Evolutionary conservation across 2,888 invertebrate genomes (phyloP), one percentile per base, ranked within the genome.

Genomic region (Drosophila greeni): DNA sequence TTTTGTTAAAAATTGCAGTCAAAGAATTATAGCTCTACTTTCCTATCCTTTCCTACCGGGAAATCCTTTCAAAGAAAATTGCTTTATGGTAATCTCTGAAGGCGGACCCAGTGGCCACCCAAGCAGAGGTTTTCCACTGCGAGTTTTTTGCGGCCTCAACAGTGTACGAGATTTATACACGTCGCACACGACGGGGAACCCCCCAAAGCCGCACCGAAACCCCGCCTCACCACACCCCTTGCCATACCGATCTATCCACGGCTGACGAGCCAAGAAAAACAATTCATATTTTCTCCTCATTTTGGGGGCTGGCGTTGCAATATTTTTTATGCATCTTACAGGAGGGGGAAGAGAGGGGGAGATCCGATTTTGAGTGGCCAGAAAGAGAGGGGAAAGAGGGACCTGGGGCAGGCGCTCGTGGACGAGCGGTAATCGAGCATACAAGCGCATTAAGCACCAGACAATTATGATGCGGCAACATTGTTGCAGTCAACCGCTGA

Each of bases 401-500:
- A 16, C 7, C 7, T 26, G 33, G 8, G 47, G 34, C 7, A 31
- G 40, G 29, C 29, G 31, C 45, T 31, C 20, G 45, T 40, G 34
- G 24, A 34, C 61, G 53, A 51, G 59, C 66, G 69, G 70, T 72
- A 75, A 68, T 74, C 70, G 74, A 64, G 72, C 70, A 74, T 74
- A 67, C 67, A 66, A 70, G 66, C 54, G 62, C 71, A 72, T 72
- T 72, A 72, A 73, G 71, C 75, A 68, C 62, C 77, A 70, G 70
- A 74, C 74, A 78, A 82, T 73, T 72, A 67, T 75, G 55, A 42
- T 62, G 70, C 72, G 26, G 67, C 74, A 74, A 71, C 69, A 74
- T 65, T 82, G 79, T 71, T 74, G 76, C 76, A 74, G 54, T 54
- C 59, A 59, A 57, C 61, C 66, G 70, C 23, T 49, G 23, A 33